A percentile compares a stretch with the other conserved stretches of the same genome.
These are phyloP conservation scores for Cepphus grylle DNA, from an alignment of 2,113 vertebrate species.

Conservation along the genomic window DNA sequence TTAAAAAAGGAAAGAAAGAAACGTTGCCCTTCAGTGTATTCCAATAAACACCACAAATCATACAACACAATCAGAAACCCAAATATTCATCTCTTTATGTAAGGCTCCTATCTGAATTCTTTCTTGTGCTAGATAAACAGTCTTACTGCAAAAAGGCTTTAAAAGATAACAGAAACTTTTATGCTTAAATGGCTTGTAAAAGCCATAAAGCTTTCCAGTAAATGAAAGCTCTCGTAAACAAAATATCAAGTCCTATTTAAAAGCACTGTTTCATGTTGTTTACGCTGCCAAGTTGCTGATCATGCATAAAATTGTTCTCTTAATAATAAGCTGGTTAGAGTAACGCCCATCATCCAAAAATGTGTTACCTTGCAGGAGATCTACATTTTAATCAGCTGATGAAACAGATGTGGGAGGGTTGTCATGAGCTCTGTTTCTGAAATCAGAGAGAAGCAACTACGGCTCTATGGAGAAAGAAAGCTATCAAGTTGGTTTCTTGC, in stretches of 20 bases:
- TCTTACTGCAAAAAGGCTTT: background rate
- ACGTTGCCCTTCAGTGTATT: background rate
- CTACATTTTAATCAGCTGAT: conserved; percentile 58
- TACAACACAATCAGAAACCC: background rate
- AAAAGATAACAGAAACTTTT: background rate
- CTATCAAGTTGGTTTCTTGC: background rate
- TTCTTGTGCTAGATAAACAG: background rate
- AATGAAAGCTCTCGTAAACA: conserved; percentile 5
- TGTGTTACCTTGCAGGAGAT: conserved; percentile 30
- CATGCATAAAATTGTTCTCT: conserved; percentile 48
- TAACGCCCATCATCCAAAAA: conserved; percentile 45
- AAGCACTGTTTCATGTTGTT: conserved; percentile 30
- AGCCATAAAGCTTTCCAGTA: background rate
- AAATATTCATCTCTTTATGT: background rate
- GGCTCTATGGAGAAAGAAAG: background rate
- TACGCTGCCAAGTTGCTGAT: conserved; percentile 44
- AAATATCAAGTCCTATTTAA: background rate
- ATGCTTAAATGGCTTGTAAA: background rate
- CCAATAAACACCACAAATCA: background rate
- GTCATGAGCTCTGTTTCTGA: conserved; percentile 11
- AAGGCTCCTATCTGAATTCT: background rate
- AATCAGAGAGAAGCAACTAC: background rate
- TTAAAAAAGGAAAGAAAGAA: background rate
- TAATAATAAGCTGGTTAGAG: conserved; percentile 41
- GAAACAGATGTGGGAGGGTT: conserved; percentile 60